Base-by-base conservation (phyloP, 2,888 invertebrate species). In the Mesorhabditis belari region DNA sequence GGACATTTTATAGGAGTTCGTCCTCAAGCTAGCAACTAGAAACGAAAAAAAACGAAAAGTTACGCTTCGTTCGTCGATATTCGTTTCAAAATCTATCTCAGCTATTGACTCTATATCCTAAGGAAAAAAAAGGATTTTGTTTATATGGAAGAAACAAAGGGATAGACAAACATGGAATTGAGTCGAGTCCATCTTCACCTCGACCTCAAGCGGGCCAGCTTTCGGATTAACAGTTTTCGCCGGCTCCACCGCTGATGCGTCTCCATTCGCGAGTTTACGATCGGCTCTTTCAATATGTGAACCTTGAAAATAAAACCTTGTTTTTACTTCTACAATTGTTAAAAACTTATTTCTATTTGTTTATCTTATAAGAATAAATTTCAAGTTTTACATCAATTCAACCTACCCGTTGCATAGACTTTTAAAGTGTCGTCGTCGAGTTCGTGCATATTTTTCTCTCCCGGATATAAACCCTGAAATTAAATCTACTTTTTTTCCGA, bases 231-330 rank as follows among this genome's bases (percentile, higher is more conserved):
- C 71, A 0, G 73, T 71, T 55, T 74, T 74, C 9, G 68, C 63
- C 17, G 69, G 74, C 49, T 76, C 75, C 49, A 66, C 67, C 0
- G 67, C 73, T 26, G 62, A 59, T 0, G 57, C 66, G 58, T 70
- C 67, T 6, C 64, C 67, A 29, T 69, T 69, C 21, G n/a, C n/a
- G n/a, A n/a, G n/a, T n/a, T 60, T 65, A 57, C 60, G 60, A 26
- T 64, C 64, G 6, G 77, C 78, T 55, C 78, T 57, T 65, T 78
- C 78, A 55, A 78, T 79, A 55, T 78, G 73, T 25, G 63, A 67
- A 3, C 65, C 75, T 75, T 50, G 57, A 67, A 54, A 27, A 29
- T 26, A 9, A 19, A 27, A 29, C 21, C 12, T 3, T 3, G 24
- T 9, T 4, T 17, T 55, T n/a, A 29, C 27, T 17, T 27, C n/a